Evolutionary conservation across 2,113 vertebrate genomes (phyloP), one percentile per base, ranked within the genome.

Genomic region (Blennius ocellaris): DNA sequence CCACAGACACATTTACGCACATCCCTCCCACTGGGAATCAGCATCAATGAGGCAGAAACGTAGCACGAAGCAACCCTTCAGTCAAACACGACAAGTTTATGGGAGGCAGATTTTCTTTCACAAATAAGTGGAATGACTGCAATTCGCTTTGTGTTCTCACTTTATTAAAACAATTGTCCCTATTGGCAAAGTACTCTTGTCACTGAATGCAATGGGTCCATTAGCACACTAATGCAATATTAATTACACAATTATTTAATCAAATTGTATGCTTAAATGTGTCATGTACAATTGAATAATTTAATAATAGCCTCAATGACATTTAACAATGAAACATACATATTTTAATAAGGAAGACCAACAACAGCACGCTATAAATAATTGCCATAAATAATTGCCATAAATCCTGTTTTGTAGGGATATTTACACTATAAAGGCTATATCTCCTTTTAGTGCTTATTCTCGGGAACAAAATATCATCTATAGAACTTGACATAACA

Each of bases 11-110:
- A 87, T n/a, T 74, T 76, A 86, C 81, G 80, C 72, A 81, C 76
- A 60, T 72, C 50, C 63, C 41, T 68, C 74, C 78, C 64, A 69
- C 61, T 75, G 89, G 88, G 80, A 86, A 69, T 84, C 64, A 40
- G 48, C 80, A 78, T 80, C 73, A 90, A 69, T 80, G 84, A 88
- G 65, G 70, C 75, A 89, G 54, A 83, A 87, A 87, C 74, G 38
- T 60, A 76, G 73, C 78, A 82, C 81, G 76, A 82, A 84, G 80
- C 53, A 78, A 81, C 74, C 75, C 72, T 84, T 89, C 80, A 77
- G 74, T 88, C 77, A 86, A 83, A 90, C 65, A 71, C 15, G 45
- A 87, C 62, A 82, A 56, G 66, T 86, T 86, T 82, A 74, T 77
- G 44, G 45, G 58, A 73, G 49, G 66, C 59, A 17, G 45, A 61